Conservation (phyloP, 2,113 vertebrate genomes). For the Pseudorasbora parva region DNA sequence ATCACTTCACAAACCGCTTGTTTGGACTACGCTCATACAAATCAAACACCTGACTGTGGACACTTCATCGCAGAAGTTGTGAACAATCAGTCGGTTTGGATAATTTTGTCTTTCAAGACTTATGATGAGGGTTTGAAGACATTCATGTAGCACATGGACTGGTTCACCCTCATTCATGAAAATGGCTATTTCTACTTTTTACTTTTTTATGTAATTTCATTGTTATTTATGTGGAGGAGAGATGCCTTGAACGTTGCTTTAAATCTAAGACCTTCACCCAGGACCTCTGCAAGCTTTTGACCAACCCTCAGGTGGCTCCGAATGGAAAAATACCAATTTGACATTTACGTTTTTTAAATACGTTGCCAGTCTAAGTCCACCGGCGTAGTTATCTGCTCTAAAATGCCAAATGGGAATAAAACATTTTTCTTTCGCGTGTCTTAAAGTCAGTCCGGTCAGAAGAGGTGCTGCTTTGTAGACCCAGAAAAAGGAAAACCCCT, state of each 20-base stretch:
- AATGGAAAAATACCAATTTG: conserved; percentile 6
- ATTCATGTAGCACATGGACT: conserved; percentile 41
- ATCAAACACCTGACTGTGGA: conserved; percentile 39
- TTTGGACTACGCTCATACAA: conserved; percentile 38
- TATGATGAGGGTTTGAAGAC: conserved; percentile 31
- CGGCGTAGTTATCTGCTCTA: neutral
- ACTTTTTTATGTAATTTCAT: conserved; percentile 59
- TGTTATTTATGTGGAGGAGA: conserved; percentile 63
- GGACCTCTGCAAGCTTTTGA: conserved; percentile 13
- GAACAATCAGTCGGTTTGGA: conserved; percentile 23
- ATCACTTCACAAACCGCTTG: conserved; percentile 59
- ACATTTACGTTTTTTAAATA: neutral
- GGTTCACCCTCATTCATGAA: conserved; percentile 36
- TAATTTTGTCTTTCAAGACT: conserved; percentile 9
- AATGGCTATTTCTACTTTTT: conserved; percentile 43
- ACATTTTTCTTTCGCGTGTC: neutral
- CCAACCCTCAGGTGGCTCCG: conserved; percentile 56
- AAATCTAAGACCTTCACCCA: neutral
- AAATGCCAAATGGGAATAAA: conserved; percentile 23
- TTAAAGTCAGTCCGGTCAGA: conserved; percentile 40
- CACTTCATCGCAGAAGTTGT: conserved; percentile 8
- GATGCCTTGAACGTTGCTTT: conserved; percentile 40
- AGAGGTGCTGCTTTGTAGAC: conserved; percentile 32
- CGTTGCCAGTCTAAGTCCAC: neutral
- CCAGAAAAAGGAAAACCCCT: neutral